These are phyloP conservation scores for Falcunculus frontatus DNA, from an alignment of 2,113 vertebrate genomes.

Conservation along the genomic window DNA sequence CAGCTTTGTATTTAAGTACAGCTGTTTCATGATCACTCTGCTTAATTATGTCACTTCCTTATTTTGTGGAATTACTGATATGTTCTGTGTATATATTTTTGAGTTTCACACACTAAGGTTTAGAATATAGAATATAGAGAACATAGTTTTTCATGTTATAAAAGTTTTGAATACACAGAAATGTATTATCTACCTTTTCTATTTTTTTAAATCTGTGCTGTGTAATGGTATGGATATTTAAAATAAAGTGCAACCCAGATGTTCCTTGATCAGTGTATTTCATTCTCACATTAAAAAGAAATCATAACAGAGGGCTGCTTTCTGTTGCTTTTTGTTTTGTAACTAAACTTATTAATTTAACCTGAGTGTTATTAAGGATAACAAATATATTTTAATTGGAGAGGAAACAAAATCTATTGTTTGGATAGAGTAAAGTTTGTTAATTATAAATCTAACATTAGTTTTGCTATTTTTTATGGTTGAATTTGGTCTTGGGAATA, in stretches of 20 bases:
- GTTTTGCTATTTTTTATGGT: not conserved
- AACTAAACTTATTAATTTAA: not conserved
- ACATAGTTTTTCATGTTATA: not conserved
- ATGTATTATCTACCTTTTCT: not conserved
- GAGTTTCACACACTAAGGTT: not conserved
- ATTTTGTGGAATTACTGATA: not conserved
- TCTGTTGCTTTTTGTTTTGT: not conserved
- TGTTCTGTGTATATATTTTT: not conserved
- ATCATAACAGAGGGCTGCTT: not conserved
- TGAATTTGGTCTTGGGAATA: not conserved
- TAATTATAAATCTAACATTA: not conserved
- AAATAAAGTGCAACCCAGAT: not conserved
- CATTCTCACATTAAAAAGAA: not conserved
- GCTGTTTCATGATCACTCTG: not conserved
- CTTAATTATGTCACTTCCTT: not conserved
- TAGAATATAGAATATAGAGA: not conserved
- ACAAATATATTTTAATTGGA: not conserved
- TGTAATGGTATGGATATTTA: not conserved
- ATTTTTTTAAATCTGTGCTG: slow-evolving; percentile 9
- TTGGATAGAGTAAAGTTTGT: not conserved
- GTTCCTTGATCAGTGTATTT: not conserved
- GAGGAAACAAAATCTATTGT: not conserved
- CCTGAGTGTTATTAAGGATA: not conserved
- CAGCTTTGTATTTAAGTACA: not conserved
- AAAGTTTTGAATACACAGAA: not conserved